phyloP scores from a whole-genome alignment of 2,888 invertebrate species.

The Campoletis raptor region DNA sequence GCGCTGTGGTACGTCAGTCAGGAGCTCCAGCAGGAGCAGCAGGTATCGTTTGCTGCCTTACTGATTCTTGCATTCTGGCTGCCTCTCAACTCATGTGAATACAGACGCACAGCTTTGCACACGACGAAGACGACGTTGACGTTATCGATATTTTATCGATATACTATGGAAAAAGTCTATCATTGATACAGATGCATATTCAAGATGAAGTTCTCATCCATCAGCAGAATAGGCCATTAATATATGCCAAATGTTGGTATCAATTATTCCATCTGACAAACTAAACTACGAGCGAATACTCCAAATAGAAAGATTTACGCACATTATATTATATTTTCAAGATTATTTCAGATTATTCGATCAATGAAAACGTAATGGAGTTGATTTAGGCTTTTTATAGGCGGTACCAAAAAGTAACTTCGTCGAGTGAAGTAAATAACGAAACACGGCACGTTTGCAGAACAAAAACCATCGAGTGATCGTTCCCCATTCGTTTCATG shows the following conservation, averaged over 20 bases:
- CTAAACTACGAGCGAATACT: background rate
- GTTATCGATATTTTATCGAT: constrained; percentile 61
- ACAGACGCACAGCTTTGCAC: constrained; percentile 20
- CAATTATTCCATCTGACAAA: background rate
- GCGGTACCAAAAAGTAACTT: background rate
- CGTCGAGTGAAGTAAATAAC: background rate
- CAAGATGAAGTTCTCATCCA: constrained; percentile 55
- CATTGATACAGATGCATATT: constrained; percentile 74
- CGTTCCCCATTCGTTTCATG: background rate
- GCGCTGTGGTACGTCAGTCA: constrained; percentile 53
- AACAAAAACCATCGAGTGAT: background rate
- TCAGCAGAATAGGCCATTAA: constrained; percentile 30
- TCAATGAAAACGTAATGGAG: background rate
- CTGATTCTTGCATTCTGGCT: constrained; percentile 47
- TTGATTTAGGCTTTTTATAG: background rate
- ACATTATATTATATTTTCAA: background rate
- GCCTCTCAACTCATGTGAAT: constrained; percentile 42
- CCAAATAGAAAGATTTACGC: too few species aligned
- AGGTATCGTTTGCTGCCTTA: constrained; percentile 56
- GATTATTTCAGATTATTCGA: background rate
- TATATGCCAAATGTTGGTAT: constrained; percentile 45
- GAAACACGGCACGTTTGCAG: background rate
- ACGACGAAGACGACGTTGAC: constrained; percentile 34
- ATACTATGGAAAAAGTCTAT: constrained; percentile 63
- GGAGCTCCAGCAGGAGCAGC: constrained; percentile 40